A percentile compares a stretch with the other conserved stretches of the same genome.
These are phyloP conservation scores for Antitype chi DNA, from an alignment of 2,888 invertebrate genomes.

Conservation along the genomic window DNA sequence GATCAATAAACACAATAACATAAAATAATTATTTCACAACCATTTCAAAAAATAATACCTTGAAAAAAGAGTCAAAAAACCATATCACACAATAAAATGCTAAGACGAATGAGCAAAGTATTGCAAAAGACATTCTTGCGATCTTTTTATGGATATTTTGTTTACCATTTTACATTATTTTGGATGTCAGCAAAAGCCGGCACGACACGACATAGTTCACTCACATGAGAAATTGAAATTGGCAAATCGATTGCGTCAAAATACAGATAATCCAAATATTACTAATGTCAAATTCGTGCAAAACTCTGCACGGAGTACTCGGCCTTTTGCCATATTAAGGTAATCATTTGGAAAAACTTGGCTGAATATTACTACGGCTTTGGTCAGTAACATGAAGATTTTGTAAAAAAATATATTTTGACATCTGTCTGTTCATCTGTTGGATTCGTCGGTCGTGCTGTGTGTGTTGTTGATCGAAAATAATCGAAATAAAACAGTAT, in stretches of 20 bases:
- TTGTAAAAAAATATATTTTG: conserved; percentile 11
- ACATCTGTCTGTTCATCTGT: conserved; percentile 36
- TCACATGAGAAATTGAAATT: conserved; percentile 7
- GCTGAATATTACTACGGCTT: conserved; percentile 24
- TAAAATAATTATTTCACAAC: conserved; percentile 32
- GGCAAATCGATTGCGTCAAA: conserved; percentile 51
- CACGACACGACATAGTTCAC: not conserved
- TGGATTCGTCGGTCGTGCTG: conserved; percentile 40
- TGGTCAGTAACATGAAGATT: not conserved
- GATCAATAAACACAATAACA: conserved; percentile 26
- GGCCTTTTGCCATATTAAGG: conserved; percentile 12
- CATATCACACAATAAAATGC: conserved; percentile 93
- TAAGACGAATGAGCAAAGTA: conserved; percentile 91
- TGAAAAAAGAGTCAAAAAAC: conserved; percentile 96
- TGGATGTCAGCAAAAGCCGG: conserved; percentile 52
- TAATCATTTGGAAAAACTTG: conserved; percentile 1
- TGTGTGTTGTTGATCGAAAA: conserved; percentile 58
- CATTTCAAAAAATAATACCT: conserved; percentile 87
- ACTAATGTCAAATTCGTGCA: conserved; percentile 17
- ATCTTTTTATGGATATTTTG: conserved; percentile 10
- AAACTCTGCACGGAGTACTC: not conserved
- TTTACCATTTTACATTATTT: conserved; percentile 42
- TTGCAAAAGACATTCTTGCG: conserved; percentile 91
- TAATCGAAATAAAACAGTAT: conserved; percentile 79
- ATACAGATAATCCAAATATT: conserved; percentile 29